Evolutionary conservation across 2,888 invertebrate species (phyloP), one percentile per base, ranked within the genome.

Genomic region (Axea sp.): DNA sequence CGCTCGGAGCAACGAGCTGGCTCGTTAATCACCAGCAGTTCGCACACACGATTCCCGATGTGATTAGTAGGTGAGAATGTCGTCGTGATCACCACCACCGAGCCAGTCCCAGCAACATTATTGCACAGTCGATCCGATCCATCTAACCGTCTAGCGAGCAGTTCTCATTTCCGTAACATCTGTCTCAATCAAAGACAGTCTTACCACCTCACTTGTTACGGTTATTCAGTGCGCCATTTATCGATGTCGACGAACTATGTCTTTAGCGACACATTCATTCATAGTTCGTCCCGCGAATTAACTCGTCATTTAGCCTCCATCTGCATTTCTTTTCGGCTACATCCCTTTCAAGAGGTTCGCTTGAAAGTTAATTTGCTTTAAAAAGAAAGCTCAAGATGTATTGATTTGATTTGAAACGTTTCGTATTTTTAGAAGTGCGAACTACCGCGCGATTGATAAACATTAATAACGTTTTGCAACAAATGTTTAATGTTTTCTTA

Each of bases 81-180:
- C 19, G 19, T 4, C 4, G 4, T 19, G 24, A 24, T 24, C 24
- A 6, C 5, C 3, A 6, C 24, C 24, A 7, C 7, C 24, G 24
- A 28, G 8, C 28, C 9, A n/a, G 3, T 3, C 3, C 24, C 1
- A 24, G 24, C n/a, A n/a, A n/a, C n/a, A 24, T 6, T 24, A 7
- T 24, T 24, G 5, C 3, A 7, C 5, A 8, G 9, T 9, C 28
- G 9, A n/a, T 28, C 9, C 28, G 9, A 28, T 28, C 37, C 49
- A 7, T 31, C 49, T 15, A 17, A 15, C 49, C 19, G 19, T 47
- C 47, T 12, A 31, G 31, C 7, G 6, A 7, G n/a, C n/a, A 24
- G 31, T 12, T 35, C 59, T 45, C 17, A 47, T 45, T 47, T 60
- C 47, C 57, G 30, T 24, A 35, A 37, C 37, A 24, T 45, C 45